Evolutionary conservation across 2,797 vertebrate species (phyloP), one percentile per base, ranked within the genome.

Genomic region (Anguilla megastoma): DNA sequence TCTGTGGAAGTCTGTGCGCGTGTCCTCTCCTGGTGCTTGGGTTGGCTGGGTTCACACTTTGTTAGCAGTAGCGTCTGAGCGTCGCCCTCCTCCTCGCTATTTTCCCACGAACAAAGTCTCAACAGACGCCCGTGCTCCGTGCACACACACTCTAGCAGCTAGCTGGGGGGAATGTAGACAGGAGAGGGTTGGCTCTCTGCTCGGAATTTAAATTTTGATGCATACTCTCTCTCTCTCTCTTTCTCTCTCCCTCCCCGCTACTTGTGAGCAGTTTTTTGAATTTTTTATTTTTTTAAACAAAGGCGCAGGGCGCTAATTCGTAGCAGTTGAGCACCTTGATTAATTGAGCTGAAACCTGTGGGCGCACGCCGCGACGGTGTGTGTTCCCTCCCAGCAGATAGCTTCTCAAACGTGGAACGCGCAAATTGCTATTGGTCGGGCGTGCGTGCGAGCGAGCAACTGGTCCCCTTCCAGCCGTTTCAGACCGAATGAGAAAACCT

Each of bases 291-390:
- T 18, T 71, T 60, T 85, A 90, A 90, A 87, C 87, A 88, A 63
- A 90, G 87, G 85, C 66, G 91, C 88, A 87, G 87, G 60, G 89
- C 33, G 90, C 86, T 87, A 90, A 88, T 92, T 90, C 93, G 89
- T 89, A 93, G 91, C 93, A 92, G 92, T 90, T 91, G 91, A 95
- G 90, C 90, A 91, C 90, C 91, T 90, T 90, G 88, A 94, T 92
- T 93, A 93, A 95, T 90, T 91, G 88, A 91, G 90, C 90, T 45
- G 86, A 89, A 92, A 93, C 88, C 89, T 86, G 89, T 27, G 69
- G 1, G 86, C 91, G 79, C 30, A 87, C 90, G 89, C 92, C 82
- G 87, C 84, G 90, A 89, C 86, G 88, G 82, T 86, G 33, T 89
- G 60, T 84, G 41, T 27, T 87, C 91, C 91, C 90, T 92, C 92